phyloP scores from a whole-genome alignment of 2,113 vertebrate species.

The Psilopsiagon aurifrons region DNA sequence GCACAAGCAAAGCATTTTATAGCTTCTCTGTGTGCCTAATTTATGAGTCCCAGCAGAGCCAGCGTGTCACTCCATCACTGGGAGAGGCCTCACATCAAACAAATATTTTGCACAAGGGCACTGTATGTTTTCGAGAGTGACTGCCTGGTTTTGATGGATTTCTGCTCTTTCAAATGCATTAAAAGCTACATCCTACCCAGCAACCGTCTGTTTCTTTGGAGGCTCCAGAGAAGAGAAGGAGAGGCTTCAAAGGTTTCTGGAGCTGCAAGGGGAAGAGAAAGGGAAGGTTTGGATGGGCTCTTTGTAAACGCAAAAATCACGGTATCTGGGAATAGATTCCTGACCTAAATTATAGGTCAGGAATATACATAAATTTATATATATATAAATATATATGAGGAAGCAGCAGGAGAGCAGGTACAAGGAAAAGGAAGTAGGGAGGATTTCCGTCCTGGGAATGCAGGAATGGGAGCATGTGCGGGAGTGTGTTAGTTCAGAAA shows the following conservation, averaged over 20 bases:
- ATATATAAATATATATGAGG: neutral
- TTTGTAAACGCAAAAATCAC: neutral
- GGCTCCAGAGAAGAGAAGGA: neutral
- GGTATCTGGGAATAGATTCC: neutral
- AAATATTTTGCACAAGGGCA: slow-evolving; percentile 1
- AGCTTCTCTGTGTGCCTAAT: neutral
- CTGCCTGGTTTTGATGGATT: neutral
- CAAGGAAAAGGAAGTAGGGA: neutral
- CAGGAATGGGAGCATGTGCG: neutral
- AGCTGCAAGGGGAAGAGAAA: neutral
- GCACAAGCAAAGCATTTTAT: neutral
- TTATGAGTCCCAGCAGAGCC: neutral
- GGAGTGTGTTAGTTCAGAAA: neutral
- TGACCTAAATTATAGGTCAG: neutral
- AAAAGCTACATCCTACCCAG: neutral
- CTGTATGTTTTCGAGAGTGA: neutral
- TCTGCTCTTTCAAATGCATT: neutral
- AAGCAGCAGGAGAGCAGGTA: neutral
- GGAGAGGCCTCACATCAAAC: neutral
- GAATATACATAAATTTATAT: too few relatives aligned
- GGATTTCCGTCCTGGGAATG: neutral
- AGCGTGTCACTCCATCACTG: neutral
- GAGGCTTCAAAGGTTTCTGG: neutral
- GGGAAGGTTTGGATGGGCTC: neutral
- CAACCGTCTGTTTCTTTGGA: neutral